Evolutionary conservation across 2,113 vertebrate species (phyloP), one percentile per base, ranked within the genome.

Genomic region (Forbesichthys agassizii): DNA sequence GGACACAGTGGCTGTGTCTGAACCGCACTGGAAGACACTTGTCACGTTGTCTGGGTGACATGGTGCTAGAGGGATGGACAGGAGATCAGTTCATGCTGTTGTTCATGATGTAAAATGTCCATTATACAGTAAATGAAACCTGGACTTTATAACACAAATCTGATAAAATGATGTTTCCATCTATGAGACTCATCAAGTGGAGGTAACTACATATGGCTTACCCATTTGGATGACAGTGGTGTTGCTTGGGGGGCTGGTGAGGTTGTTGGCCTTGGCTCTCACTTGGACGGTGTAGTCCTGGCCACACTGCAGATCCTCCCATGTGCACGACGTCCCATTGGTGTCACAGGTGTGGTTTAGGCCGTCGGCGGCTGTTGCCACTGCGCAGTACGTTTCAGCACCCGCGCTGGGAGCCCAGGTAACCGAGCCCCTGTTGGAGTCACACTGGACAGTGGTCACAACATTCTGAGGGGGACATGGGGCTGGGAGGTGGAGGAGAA

Each of bases 301-400:
- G 18, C 89, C 87, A 53, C 92, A 93, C 61, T 84, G 89, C 64
- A 93, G 82, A 71, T 88, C 58, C 63, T 67, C 68, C 59, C 92
- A 84, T 61, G 77, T 58, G 73, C 90, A 93, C 71, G 58, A 72
- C 47, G 64, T 78, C 16, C 64, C 57, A 2, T 53, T 56, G 69
- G 87, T 69, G 58, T 67, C 79, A 61, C 89, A 92, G 68, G 66
- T 78, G 46, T 61, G 18, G 68, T 71, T 84, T 2, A 77, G 47
- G 73, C 75, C 87, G 11, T 61, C 59, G 54, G 4, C 53, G 42
- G 16, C 16, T 16, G 16, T 16, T 16, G 16, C 16, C 16, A 16
- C 16, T 16, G 16, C 16, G 16, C 16, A 16, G 16, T 16, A 16
- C 16, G 16, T 16, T 16, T 16, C 0, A 16, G 16, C 16, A 16